phyloP scores from a whole-genome alignment of 2,888 invertebrate species.

The Erpobdella octoculata region DNA sequence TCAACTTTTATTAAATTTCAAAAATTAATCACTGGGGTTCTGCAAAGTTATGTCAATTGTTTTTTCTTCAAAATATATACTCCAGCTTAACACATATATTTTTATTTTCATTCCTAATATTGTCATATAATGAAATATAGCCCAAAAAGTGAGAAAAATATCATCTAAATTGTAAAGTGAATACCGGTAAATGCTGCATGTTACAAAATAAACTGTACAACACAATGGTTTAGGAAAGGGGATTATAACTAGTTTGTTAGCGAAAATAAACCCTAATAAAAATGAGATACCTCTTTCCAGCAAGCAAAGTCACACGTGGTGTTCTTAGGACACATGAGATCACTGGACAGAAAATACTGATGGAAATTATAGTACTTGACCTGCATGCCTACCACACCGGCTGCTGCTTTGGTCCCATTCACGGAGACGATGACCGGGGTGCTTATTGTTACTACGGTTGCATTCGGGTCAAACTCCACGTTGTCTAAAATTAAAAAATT shows the following conservation, averaged over 20 bases:
- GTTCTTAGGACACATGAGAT: conserved; percentile 24
- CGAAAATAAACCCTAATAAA: not conserved
- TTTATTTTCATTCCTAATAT: no score
- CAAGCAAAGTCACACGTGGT: not conserved
- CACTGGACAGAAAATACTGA: conserved; percentile 33
- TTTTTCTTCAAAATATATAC: no score
- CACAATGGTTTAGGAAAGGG: no score
- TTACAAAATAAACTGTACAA: no score
- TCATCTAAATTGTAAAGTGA: no score
- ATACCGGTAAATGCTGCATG: no score
- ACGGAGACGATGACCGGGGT: conserved; percentile 38
- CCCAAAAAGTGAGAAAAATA: no score
- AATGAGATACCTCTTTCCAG: not conserved
- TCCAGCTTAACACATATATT: no score
- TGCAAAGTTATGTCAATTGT: no score
- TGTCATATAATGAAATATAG: no score
- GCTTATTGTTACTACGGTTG: conserved; percentile 40
- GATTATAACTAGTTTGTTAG: not conserved
- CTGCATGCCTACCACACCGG: conserved; percentile 44
- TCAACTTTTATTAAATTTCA: no score
- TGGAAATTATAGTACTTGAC: conserved; percentile 39
- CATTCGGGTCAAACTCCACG: conserved; percentile 27
- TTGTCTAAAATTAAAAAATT: not conserved
- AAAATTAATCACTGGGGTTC: no score
- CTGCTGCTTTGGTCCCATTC: conserved; percentile 35